Evolutionary conservation across 2,888 invertebrate species (phyloP), one percentile per base, ranked within the genome.

Genomic region (Thecocarcelia acutangulata): DNA sequence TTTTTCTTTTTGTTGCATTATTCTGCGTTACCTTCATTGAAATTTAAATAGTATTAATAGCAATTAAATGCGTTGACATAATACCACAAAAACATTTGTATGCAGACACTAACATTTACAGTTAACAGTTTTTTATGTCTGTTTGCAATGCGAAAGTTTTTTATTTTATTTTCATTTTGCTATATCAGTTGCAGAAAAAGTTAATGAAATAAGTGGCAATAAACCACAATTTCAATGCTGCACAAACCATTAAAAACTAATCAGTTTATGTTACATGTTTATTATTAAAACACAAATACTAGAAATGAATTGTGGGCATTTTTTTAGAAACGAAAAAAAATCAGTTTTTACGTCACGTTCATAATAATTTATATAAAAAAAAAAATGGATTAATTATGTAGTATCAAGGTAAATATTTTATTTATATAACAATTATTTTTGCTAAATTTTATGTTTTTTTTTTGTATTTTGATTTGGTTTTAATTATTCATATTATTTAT

Each of bases 31-130:
- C 24, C 48, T 58, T 64, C 24, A 78, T 73, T 73, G 50, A 68
- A 56, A 64, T 54, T 66, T 63, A 64, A 74, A 74, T 59, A 46
- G 61, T 69, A 74, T 78, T 78, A 78, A 74, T 82, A 78, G 74
- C 81, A 81, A 82, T 78, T 82, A 78, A 82, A 74, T 82, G 74
- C 81, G 78, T 64, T 78, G 77, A 82, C 73, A 78, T 68, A 74
- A 82, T 74, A 54, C 69, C 77, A 52, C 81, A 78, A 70, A 80
- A 72, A 61, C 54, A 59, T 66, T 69, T 72, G 50, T 50, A 58
- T 42, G 72, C 66, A 37, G 59, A 52, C 56, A 56, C 42, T 15
- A 54, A 56, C 33, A 61, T 61, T 74, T 61, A 56, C n/a, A 46
- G 46, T 79, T 56, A 61, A 48, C 3, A 11, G 13, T 44, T 52